Base-by-base conservation (phyloP, 2,113 vertebrate species). In the Salvator merianae region DNA sequence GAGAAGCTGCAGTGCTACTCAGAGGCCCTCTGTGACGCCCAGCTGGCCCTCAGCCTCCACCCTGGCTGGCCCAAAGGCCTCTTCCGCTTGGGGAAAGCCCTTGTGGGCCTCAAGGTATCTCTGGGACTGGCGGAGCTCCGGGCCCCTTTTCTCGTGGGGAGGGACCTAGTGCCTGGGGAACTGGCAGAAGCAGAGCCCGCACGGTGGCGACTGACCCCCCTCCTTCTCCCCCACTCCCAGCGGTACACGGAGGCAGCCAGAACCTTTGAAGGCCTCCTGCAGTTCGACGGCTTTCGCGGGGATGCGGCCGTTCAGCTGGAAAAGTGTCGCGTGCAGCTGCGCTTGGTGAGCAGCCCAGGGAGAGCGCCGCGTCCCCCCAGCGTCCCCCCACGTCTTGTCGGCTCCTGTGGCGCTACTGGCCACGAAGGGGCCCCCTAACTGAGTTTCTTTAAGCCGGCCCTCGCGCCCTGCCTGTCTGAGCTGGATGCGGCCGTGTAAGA, bases 41-140 rank as follows among this genome's bases (percentile, higher is more conserved):
- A 95, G 18, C 59, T 95, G 0, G 94, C 97, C 0, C 94, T 98
- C 24, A 90, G 81, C 76, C 94, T 98, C 73, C 88, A 43, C 47
- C 97, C 97, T 0, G 92, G 90, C 7, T 98, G 97, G 97, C 94
- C 96, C 68, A 97, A 97, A 85, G 98, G 98, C 66, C 92, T 96
- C 70, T 98, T 98, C 86, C 93, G 97, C 86, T 97, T 97, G 90
- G 98, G 97, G 40, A 98, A 97, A 82, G 97, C 97, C 0, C 93
- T 98, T 28, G 91, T 93, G 86, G 98, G 97, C 4, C 94, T 98
- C 63, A 94, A 98, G 97, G 97, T 98, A 93, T 53, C 5, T 70
- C 1, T 20, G 32, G 34, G 68, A 6, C 14, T 10, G 20, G 20
- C 5, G 40, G 72, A 28, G 77, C 10, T 3, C 7, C 34, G 50